Evolutionary conservation across 1,140 invertebrate genomes (phyloP).

Genomic region (Macrocentrus cingulum): DNA sequence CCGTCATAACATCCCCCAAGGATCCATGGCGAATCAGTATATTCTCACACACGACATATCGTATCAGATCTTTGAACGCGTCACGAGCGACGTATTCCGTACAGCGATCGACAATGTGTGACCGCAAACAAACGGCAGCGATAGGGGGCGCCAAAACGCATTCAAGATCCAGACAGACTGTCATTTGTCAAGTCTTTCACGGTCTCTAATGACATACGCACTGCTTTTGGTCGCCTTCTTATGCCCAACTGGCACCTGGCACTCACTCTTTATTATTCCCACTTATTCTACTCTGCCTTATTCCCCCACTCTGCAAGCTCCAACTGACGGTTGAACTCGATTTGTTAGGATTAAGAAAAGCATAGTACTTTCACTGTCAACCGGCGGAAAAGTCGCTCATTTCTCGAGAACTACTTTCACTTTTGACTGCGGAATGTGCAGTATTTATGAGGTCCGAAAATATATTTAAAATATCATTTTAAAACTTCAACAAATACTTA

Average conservation of each 20-base stretch:
- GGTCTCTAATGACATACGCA: constrained; percentile 58
- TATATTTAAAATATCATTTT: too few species aligned
- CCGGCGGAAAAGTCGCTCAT: constrained; percentile 9
- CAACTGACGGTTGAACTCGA: constrained; percentile 51
- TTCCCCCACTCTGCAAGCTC: constrained; percentile 18
- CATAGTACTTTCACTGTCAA: constrained; percentile 13
- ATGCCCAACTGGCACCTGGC: constrained; percentile 46
- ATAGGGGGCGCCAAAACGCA: constrained; percentile 56
- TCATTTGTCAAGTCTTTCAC: constrained; percentile 59
- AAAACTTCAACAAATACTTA: too few species aligned
- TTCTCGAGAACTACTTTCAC: not conserved
- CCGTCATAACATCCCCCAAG: constrained; percentile 58
- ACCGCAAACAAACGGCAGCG: constrained; percentile 58
- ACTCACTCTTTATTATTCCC: constrained; percentile 46
- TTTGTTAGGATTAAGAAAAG: constrained; percentile 55
- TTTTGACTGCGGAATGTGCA: not conserved
- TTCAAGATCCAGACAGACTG: constrained; percentile 54
- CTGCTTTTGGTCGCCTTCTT: constrained; percentile 57
- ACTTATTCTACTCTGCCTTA: constrained; percentile 3
- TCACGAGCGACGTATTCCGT: too few species aligned
- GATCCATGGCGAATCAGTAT: constrained; percentile 53
- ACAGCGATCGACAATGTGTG: constrained; percentile 47
- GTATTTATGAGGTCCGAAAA: too few species aligned
- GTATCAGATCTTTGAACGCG: too few species aligned
- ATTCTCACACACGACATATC: constrained; percentile 40